Evolutionary conservation across 2,888 invertebrate species (phyloP).

Genomic region (Drosophila merina): DNA sequence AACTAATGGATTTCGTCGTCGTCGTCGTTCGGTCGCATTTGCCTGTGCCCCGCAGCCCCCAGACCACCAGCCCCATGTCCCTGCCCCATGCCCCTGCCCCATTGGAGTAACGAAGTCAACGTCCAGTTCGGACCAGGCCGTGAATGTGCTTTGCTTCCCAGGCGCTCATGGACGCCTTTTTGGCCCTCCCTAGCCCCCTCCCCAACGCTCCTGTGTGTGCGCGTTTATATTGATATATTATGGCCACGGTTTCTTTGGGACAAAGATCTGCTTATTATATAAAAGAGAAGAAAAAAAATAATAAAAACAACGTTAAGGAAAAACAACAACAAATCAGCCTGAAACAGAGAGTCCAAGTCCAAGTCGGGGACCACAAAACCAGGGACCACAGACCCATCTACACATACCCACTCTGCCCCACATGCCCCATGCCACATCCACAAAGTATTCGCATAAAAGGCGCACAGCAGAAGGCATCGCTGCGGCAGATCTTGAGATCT

Average conservation of each 20-base stretch:
- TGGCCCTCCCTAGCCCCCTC: background rate
- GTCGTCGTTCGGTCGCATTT: conserved; percentile 54
- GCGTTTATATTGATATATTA: conserved; percentile 83
- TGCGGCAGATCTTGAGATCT: conserved; percentile 83
- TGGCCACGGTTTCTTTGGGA: conserved; percentile 83
- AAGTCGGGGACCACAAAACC: conserved; percentile 40
- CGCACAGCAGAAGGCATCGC: conserved; percentile 76
- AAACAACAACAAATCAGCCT: conserved; percentile 49
- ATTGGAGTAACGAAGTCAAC: conserved; percentile 60
- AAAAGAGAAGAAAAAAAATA: conserved; percentile 48
- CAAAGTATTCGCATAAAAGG: conserved; percentile 52
- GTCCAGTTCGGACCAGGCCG: conserved; percentile 69
- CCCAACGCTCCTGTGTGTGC: conserved; percentile 48
- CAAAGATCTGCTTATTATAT: conserved; percentile 84
- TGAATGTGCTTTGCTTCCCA: conserved; percentile 79
- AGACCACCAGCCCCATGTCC: conserved; percentile 18
- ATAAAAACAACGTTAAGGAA: conserved; percentile 24
- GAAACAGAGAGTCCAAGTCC: conserved; percentile 52
- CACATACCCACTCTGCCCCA: conserved; percentile 41
- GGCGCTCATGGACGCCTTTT: conserved; percentile 64
- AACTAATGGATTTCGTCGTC: conserved; percentile 80
- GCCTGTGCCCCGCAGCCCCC: conserved; percentile 9
- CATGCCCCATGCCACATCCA: conserved; percentile 56
- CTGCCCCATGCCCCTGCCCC: background rate
- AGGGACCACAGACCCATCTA: conserved; percentile 50